A percentile compares a stretch with the other conserved stretches of the same genome.
These are phyloP conservation scores for Drosophila santomea DNA, from an alignment of 1,140 invertebrate genomes.

Conservation along the genomic window DNA sequence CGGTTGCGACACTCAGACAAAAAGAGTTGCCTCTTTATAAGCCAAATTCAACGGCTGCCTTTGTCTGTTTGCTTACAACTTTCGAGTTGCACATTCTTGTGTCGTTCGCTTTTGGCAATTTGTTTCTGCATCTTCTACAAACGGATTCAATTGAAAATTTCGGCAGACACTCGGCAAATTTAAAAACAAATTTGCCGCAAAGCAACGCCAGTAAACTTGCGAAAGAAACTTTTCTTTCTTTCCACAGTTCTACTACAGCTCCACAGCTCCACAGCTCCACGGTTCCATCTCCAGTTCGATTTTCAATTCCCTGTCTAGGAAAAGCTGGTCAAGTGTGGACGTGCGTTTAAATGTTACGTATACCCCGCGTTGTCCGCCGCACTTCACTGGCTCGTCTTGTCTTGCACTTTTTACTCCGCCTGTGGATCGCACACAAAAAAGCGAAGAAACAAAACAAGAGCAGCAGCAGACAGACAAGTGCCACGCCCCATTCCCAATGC, in stretches of 20 bases:
- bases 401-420: conserved; percentile 58
- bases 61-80: conserved; percentile 71
- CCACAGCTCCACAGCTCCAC: not conserved
- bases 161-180: conserved; percentile 72
- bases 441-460: conserved; percentile 1
- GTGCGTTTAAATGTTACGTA: conserved; percentile 80
- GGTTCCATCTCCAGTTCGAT: conserved; percentile 52
- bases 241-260: not conserved
- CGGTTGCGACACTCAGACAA: conserved; percentile 41
- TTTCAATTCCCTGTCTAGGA: conserved; percentile 43
- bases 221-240: conserved; percentile 48
- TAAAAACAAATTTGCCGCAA: conserved; percentile 81
- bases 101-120: conserved; percentile 65
- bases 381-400: conserved; percentile 57
- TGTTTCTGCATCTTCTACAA: conserved; percentile 71
- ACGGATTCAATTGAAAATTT: conserved; percentile 74
- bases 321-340: conserved; percentile 72
- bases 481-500: conserved; percentile 26
- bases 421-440: conserved; percentile 13
- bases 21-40: conserved; percentile 67
- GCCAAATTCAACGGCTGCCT: conserved; percentile 70
- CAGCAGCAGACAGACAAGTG: conserved; percentile 16
- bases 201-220: conserved; percentile 59
- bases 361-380: conserved; percentile 63
- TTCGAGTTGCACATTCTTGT: conserved; percentile 31